Conservation (phyloP, 2,888 invertebrate genomes). For the Hipparchia sbordonii region DNA sequence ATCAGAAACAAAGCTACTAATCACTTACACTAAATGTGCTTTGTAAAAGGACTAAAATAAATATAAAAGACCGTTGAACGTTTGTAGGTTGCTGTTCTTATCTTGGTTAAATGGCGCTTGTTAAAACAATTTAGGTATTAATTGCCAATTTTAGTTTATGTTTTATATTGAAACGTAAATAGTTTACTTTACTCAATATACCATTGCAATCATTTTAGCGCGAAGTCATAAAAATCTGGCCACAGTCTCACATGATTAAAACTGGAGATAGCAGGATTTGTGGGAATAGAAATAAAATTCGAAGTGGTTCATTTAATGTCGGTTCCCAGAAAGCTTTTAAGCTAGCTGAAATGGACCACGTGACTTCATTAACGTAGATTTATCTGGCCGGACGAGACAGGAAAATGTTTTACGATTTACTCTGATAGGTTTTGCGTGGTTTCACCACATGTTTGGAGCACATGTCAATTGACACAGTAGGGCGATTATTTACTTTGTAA, state of each 20-base stretch:
- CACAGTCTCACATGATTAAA: not conserved
- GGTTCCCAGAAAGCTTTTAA: constrained; percentile 24
- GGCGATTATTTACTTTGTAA: not conserved
- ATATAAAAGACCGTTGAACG: not conserved
- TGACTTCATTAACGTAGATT: constrained; percentile 22
- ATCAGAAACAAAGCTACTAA: constrained; percentile 27
- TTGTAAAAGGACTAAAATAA: not conserved
- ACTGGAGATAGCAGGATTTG: not conserved
- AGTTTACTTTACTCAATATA: too few species aligned
- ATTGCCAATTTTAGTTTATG: not conserved
- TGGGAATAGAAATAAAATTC: constrained; percentile 1
- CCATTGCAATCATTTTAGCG: not conserved
- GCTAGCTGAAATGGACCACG: constrained; percentile 15
- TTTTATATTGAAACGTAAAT: not conserved
- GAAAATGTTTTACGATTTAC: constrained; percentile 6
- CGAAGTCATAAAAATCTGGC: too few species aligned
- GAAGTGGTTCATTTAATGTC: not conserved
- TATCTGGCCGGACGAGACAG: constrained; percentile 13
- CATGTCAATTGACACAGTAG: not conserved
- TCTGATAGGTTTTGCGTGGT: not conserved
- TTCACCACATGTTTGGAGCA: constrained; percentile 4
- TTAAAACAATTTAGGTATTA: not conserved
- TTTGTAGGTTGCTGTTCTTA: not conserved
- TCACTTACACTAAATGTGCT: constrained; percentile 13
- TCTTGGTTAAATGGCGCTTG: not conserved